A percentile compares a stretch with the other conserved stretches of the same genome.
These are phyloP conservation scores for Tachycineta bicolor DNA, from an alignment of 2,113 vertebrate species.

Conservation along the genomic window DNA sequence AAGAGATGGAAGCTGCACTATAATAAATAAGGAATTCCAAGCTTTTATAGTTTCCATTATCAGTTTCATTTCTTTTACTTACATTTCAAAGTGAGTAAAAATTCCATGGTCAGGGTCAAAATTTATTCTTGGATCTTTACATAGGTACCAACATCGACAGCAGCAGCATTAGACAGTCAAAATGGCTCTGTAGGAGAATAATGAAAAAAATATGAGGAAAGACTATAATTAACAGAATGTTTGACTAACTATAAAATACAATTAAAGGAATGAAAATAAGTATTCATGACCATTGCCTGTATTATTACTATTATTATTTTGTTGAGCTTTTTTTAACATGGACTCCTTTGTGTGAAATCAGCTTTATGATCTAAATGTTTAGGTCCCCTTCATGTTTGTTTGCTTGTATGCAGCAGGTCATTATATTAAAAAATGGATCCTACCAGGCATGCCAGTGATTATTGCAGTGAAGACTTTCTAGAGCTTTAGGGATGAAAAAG, in stretches of 20 bases:
- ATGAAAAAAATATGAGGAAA: background rate
- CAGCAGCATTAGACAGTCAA: background rate
- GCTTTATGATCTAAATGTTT: background rate
- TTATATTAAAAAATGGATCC: slow-evolving; percentile 1
- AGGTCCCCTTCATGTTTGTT: background rate
- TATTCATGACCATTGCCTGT: background rate
- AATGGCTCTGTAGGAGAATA: background rate
- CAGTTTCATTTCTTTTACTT: background rate
- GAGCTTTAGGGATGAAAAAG: background rate
- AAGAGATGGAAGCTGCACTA: background rate
- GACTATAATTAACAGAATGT: background rate
- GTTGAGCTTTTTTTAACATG: background rate
- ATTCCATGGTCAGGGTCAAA: background rate
- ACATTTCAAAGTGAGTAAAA: background rate
- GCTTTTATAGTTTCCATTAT: background rate
- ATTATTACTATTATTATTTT: background rate
- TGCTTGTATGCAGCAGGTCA: background rate
- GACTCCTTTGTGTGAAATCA: background rate
- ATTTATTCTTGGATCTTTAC: background rate
- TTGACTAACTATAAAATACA: background rate
- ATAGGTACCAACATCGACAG: background rate
- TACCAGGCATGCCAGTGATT: background rate
- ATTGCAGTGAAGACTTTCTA: background rate
- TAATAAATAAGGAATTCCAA: background rate
- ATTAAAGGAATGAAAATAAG: background rate